Conservation (phyloP, 2,797 vertebrate species). For the Peromyscus nudipes region DNA sequence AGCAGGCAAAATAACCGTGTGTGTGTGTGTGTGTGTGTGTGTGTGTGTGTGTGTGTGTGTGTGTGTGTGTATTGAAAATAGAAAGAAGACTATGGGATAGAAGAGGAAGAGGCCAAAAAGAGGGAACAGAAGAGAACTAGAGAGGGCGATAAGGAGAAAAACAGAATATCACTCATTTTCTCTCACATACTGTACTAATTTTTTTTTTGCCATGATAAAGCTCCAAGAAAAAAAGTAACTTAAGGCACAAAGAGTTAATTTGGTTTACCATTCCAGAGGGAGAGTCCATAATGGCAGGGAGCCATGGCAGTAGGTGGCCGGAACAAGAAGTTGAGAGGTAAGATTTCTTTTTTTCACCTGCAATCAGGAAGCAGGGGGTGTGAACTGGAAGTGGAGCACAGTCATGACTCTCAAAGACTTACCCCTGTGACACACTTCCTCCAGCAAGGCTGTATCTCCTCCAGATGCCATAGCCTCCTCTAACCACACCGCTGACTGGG, state of each 20-base stretch:
- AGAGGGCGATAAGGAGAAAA: neutral
- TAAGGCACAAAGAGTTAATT: neutral
- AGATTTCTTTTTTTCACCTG: neutral
- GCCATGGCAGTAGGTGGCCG: too few species aligned
- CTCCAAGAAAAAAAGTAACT: neutral
- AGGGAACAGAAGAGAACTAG: neutral
- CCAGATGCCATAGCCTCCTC: neutral
- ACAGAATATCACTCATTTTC: neutral
- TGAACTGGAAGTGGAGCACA: neutral
- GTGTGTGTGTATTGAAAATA: neutral
- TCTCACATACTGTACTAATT: neutral
- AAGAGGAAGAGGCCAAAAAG: neutral
- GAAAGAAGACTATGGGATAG: neutral
- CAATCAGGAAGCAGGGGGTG: neutral
- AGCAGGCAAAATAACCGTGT: neutral
- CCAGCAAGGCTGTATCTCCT: neutral
- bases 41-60: neutral
- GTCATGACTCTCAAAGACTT: neutral
- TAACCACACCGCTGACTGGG: too few species aligned
- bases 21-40: neutral
- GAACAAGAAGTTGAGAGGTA: neutral
- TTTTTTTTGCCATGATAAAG: neutral
- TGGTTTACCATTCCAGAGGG: neutral
- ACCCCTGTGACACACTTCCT: neutral
- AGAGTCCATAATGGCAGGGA: too few species aligned